A percentile compares a stretch with the other conserved stretches of the same genome.
These are phyloP conservation scores for Neodontobutis hainanensis DNA, from an alignment of 2,113 vertebrate species.

Conservation along the genomic window DNA sequence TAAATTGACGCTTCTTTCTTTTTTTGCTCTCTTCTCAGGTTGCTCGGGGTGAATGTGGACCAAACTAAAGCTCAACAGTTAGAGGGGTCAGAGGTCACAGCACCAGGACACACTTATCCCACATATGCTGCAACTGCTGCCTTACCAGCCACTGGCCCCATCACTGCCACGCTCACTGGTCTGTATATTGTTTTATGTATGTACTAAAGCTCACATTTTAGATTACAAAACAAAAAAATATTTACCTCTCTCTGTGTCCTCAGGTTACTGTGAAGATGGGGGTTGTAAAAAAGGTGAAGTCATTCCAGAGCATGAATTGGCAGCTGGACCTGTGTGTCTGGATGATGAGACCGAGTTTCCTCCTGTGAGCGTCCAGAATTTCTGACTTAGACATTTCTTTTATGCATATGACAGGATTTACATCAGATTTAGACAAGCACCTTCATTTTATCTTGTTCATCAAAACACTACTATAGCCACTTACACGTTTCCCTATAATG, in stretches of 20 bases:
- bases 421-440: not conserved
- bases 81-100: constrained; percentile 79
- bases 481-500: too few species aligned
- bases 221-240: too few species aligned
- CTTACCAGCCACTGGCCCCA: constrained; percentile 80
- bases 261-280: constrained; percentile 94
- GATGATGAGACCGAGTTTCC: constrained; percentile 96
- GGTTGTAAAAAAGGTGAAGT: constrained; percentile 91
- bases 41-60: constrained; percentile 79
- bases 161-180: constrained; percentile 87
- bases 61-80: constrained; percentile 61
- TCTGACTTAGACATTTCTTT: constrained; percentile 66
- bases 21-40: constrained; percentile 59
- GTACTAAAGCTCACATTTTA: too few species aligned
- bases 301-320: constrained; percentile 95
- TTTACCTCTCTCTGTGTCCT: not conserved
- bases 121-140: constrained; percentile 92
- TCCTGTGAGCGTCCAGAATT: constrained; percentile 91
- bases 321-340: constrained; percentile 90
- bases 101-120: constrained; percentile 76
- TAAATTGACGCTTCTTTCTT: not conserved
- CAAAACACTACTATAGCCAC: too few species aligned
- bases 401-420: not conserved
- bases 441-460: too few species aligned
- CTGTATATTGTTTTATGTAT: constrained; percentile 55